phyloP scores from a whole-genome alignment of 2,113 vertebrate species.

The Ardeotis arabs region DNA sequence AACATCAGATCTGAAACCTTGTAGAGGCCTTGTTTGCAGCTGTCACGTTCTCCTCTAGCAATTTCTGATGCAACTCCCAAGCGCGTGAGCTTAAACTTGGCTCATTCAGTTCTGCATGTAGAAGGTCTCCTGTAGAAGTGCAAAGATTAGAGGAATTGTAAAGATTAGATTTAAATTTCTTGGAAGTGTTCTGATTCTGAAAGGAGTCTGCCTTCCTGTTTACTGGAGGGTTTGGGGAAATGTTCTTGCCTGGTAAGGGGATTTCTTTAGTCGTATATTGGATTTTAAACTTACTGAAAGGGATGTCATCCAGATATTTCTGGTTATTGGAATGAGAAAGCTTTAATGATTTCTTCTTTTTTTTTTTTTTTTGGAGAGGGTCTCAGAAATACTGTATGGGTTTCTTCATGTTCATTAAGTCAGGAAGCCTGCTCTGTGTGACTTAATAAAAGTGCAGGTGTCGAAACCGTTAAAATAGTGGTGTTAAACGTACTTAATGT shows the following conservation, averaged over 20 bases:
- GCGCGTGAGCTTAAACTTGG: neutral
- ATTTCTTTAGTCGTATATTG: neutral
- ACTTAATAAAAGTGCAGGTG: neutral
- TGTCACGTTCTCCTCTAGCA: neutral
- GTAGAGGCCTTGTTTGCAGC: neutral
- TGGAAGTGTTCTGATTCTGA: neutral
- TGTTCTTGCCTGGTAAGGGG: neutral
- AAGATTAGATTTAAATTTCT: neutral
- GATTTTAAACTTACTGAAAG: neutral
- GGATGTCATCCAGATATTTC: neutral
- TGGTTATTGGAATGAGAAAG: neutral
- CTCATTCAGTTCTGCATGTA: neutral
- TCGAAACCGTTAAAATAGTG: neutral
- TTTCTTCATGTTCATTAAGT: neutral
- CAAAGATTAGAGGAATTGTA: neutral
- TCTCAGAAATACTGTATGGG: neutral
- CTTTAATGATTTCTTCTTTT: accelerated
- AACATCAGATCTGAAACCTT: neutral
- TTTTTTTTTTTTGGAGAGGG: neutral
- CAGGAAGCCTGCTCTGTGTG: neutral
- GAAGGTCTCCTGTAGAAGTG: neutral
- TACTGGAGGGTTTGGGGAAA: neutral
- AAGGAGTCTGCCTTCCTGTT: neutral
- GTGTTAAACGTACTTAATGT: neutral
- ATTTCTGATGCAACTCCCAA: neutral